Base-by-base conservation (phyloP, 2,888 invertebrate genomes). In the Drosophila percnosoma region DNA sequence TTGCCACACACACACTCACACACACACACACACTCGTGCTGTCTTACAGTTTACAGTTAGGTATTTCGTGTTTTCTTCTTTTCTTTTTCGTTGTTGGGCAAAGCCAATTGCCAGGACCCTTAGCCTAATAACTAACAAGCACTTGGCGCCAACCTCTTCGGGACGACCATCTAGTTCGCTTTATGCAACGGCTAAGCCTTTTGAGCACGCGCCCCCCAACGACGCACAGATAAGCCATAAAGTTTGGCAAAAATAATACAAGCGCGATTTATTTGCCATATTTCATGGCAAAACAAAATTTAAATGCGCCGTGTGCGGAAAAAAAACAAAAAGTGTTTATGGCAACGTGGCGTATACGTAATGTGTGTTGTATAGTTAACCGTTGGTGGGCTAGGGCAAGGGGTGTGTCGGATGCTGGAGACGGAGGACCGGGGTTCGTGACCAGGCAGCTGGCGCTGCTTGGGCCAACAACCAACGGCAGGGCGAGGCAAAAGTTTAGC, bases 181-280 rank as follows among this genome's bases (percentile, higher is more conserved):
- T 40, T 55, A 29, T 55, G 40, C n/a, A 27, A 15, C 38, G 54
- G 58, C 51, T 83, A 80, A 84, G 86, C 88, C 81, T 71, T 84
- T 87, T 63, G 75, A 85, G 80, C 88, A 87, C 83, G 80, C 88
- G 83, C 74, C 70, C 73, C 63, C 55, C 52, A 69, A 73, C 70
- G 65, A 36, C 45, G 59, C 75, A 78, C 70, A 85, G 85, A 85
- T 88, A 88, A 88, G 87, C 85, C 87, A 86, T 88, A 88, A 88
- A 85, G 75, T 85, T 83, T 70, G 65, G 51, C 34, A 67, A 74
- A 74, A 71, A 75, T 80, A 82, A 80, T 77, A 84, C 72, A 81
- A 68, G 52, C 83, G 87, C 85, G 85, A 86, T 86, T 86, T 86
- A 86, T 86, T 86, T 88, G 89, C 85, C 82, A 86, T 88, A 86